A percentile compares a stretch with the other conserved stretches of the same genome.
These are phyloP conservation scores for Desoria tigrina DNA, from an alignment of 2,888 invertebrate genomes.

Conservation along the genomic window DNA sequence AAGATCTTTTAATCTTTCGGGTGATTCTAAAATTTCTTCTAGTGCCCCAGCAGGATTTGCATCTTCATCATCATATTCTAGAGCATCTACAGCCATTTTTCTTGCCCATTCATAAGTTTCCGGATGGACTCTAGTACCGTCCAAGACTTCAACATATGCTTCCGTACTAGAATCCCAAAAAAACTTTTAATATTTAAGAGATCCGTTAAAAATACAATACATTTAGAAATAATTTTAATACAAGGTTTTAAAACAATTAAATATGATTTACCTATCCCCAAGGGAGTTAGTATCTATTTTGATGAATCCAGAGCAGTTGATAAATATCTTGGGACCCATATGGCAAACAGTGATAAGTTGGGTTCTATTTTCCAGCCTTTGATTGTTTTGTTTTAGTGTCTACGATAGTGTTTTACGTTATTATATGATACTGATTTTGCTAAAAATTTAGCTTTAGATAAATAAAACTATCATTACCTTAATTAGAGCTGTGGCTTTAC, in stretches of 20 bases:
- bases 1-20: constrained; percentile 89
- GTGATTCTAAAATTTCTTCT: constrained; percentile 94
- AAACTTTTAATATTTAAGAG: neutral
- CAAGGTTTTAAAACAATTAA: neutral
- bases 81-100: constrained; percentile 99
- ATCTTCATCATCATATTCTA: constrained; percentile 97
- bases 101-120: constrained; percentile 99
- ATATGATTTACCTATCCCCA: constrained; percentile 67
- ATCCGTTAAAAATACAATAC: neutral
- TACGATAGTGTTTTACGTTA: too few species aligned
- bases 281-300: constrained; percentile 96
- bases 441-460: too few species aligned
- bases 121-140: constrained; percentile 96
- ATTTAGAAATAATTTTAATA: too few species aligned
- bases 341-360: constrained; percentile 93
- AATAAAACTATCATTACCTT: too few species aligned
- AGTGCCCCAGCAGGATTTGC: constrained; percentile 71
- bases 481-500: constrained; percentile 85
- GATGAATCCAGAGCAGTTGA: constrained; percentile 98
- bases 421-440: too few species aligned
- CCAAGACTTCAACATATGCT: constrained; percentile 91
- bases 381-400: constrained; percentile 85
- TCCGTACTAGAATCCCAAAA: constrained; percentile 66
- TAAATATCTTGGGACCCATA: constrained; percentile 97
- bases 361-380: constrained; percentile 87